Conservation (phyloP, 2,888 invertebrate species). For the Drosophila borborema region DNA sequence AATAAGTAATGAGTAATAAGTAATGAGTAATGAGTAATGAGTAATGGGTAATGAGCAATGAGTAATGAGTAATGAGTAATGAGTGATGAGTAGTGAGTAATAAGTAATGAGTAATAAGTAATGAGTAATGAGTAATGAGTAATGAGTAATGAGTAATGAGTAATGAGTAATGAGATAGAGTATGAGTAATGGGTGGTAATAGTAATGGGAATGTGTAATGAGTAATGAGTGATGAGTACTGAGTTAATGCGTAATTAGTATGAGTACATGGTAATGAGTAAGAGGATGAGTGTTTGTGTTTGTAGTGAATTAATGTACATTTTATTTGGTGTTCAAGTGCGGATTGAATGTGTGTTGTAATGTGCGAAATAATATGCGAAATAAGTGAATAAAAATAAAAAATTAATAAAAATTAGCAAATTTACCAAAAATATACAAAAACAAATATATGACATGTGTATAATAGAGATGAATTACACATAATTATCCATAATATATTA, state of each 20-base stretch:
- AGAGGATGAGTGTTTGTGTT: neutral
- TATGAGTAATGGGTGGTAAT: neutral
- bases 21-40: neutral
- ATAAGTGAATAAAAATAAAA: constrained; percentile 57
- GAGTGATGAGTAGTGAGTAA: neutral
- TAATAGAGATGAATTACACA: neutral
- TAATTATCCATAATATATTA: constrained; percentile 1
- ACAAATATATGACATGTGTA: neutral
- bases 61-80: neutral
- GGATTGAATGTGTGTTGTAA: constrained; percentile 29
- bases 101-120: neutral
- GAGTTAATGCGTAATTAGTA: neutral
- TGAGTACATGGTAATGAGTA: neutral
- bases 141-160: neutral
- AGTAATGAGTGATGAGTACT: neutral
- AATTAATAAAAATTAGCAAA: constrained; percentile 51
- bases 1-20: neutral
- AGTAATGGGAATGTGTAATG: neutral
- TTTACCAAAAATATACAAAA: constrained; percentile 33
- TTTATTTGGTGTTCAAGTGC: constrained; percentile 12
- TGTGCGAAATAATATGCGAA: constrained; percentile 55
- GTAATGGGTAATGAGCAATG: neutral
- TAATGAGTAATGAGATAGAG: neutral
- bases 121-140: neutral
- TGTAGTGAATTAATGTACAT: constrained; percentile 5